phyloP scores from a whole-genome alignment of 2,888 invertebrate species.

The Dichetophora obliterata region DNA sequence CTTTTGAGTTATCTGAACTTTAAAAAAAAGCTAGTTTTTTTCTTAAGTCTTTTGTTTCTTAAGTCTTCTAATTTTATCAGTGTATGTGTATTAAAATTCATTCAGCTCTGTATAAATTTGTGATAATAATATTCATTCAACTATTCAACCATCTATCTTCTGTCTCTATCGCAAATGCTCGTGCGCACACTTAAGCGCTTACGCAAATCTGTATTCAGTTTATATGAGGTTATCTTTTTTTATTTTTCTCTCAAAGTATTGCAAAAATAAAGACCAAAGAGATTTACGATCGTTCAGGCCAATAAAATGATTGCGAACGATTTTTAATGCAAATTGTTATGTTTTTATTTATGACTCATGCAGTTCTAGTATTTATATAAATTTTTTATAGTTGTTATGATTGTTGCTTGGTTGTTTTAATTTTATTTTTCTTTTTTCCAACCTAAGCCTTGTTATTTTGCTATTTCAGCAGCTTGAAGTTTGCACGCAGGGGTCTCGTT shows the following conservation, averaged over 20 bases:
- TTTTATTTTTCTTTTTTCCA: not conserved
- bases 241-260: not conserved
- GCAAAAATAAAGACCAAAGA: conserved; percentile 48
- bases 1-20: not conserved
- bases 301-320: conserved; percentile 69
- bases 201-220: not conserved
- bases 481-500: conserved; percentile 28
- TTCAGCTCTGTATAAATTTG: not conserved
- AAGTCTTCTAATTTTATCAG: too few species aligned
- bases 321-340: conserved; percentile 69
- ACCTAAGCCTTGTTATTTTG: conserved; percentile 9
- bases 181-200: not conserved
- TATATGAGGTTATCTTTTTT: not conserved
- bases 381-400: conserved; percentile 12
- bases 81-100: not conserved
- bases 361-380: conserved; percentile 28
- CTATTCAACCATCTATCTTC: not conserved
- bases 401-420: not conserved
- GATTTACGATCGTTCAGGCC: conserved; percentile 67
- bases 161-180: conserved; percentile 3
- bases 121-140: not conserved
- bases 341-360: conserved; percentile 54
- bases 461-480: conserved; percentile 32
- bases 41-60: not conserved
- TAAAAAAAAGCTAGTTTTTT: not conserved